Conservation (phyloP, 2,888 invertebrate genomes). For the Troides aeacus region DNA sequence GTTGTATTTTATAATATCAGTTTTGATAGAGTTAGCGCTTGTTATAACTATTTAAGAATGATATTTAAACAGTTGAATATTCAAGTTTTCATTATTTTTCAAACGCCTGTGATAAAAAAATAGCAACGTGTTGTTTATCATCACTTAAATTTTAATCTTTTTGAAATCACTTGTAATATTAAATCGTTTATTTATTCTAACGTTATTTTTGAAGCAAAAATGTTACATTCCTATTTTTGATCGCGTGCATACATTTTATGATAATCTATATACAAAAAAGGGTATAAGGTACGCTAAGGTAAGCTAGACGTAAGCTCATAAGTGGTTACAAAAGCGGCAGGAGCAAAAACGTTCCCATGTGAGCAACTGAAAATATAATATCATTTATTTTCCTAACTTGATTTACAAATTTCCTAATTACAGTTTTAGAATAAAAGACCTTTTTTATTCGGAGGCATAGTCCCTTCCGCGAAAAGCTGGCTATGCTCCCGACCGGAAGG, state of each 20-base stretch:
- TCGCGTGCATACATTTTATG: too few relatives aligned
- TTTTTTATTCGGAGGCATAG: slow-evolving; percentile 62
- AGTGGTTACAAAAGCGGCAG: too few relatives aligned
- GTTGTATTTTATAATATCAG: too few relatives aligned
- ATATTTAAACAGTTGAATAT: too few relatives aligned
- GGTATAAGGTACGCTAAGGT: too few relatives aligned
- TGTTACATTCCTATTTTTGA: too few relatives aligned
- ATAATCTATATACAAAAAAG: too few relatives aligned
- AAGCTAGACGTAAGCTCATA: too few relatives aligned
- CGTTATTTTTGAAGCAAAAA: too few relatives aligned
- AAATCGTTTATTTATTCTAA: too few relatives aligned
- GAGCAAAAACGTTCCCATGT: slow-evolving; percentile 47
- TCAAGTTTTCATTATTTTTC: background rate
- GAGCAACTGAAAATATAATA: slow-evolving; percentile 56
- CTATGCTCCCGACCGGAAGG: slow-evolving; percentile 61
- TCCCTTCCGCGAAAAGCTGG: slow-evolving; percentile 51
- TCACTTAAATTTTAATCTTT: background rate
- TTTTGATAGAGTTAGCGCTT: too few relatives aligned
- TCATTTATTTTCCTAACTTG: slow-evolving; percentile 69
- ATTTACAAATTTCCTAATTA: slow-evolving; percentile 77
- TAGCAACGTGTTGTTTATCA: background rate
- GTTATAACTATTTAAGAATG: too few relatives aligned
- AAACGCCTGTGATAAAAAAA: slow-evolving; percentile 1
- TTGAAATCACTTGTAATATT: background rate
- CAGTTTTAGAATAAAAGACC: slow-evolving; percentile 71